Evolutionary conservation across 2,113 vertebrate species (phyloP).

Genomic region (Hypomesus transpacificus): DNA sequence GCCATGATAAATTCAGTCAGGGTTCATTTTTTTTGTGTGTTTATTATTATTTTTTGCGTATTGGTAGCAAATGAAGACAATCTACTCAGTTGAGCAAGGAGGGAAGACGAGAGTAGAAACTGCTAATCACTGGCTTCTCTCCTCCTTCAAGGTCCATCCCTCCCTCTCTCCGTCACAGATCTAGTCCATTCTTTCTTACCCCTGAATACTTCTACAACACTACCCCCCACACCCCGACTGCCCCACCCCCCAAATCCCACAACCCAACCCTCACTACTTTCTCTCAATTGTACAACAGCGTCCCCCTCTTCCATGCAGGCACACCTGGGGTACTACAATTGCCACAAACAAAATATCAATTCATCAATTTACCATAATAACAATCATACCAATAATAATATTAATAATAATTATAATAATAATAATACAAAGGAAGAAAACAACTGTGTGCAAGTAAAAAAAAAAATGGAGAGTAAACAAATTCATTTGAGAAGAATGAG

Average conservation of each 20-base stretch:
- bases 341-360: conserved; percentile 12
- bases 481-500: background rate
- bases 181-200: no score
- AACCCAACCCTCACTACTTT: background rate
- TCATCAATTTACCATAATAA: conserved; percentile 13
- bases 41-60: conserved; percentile 7
- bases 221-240: background rate
- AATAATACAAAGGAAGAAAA: conserved; percentile 3
- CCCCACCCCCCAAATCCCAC: background rate
- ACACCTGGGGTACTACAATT: conserved; percentile 8
- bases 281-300: background rate
- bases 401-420: background rate
- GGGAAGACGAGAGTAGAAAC: background rate
- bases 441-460: conserved; percentile 14
- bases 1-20: background rate
- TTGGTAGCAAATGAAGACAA: conserved; percentile 11
- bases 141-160: background rate
- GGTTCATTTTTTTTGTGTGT: background rate
- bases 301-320: conserved; percentile 9
- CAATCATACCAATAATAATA: conserved; percentile 10
- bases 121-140: background rate
- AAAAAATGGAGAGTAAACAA: conserved; percentile 22
- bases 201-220: no score
- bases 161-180: background rate
- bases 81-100: no score